A percentile compares a stretch with the other conserved stretches of the same genome.
These are phyloP conservation scores for Brachyhypopomus gauderio DNA, from an alignment of 2,113 vertebrate genomes.

Conservation along the genomic window DNA sequence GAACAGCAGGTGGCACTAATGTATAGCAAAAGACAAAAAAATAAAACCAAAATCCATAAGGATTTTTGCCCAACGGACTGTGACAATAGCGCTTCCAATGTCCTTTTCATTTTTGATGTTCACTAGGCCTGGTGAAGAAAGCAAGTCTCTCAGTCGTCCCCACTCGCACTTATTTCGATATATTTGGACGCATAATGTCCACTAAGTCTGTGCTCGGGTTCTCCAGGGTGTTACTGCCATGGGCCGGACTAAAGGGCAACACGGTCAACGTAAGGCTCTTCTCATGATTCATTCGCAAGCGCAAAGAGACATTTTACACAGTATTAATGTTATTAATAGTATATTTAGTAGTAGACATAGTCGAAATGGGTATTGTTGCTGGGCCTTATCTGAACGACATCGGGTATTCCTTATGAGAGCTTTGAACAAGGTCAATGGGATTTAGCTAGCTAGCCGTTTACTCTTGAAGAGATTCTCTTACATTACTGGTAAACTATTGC, in stretches of 20 bases:
- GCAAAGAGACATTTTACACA: background rate
- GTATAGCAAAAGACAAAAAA: background rate
- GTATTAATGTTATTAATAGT: background rate
- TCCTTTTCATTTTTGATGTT: background rate
- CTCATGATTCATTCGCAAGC: background rate
- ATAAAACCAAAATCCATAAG: background rate
- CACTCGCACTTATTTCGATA: background rate
- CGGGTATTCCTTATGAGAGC: background rate
- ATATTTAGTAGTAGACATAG: background rate
- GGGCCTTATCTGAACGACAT: background rate
- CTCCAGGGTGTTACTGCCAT: constrained; percentile 53
- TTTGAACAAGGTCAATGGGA: constrained; percentile 28
- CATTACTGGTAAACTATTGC: too few species aligned
- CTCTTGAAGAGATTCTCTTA: background rate
- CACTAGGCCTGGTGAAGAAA: background rate
- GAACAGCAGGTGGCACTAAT: constrained; percentile 28
- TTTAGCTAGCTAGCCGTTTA: background rate
- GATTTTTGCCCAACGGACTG: background rate
- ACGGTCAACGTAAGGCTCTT: constrained; percentile 32
- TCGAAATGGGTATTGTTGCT: background rate
- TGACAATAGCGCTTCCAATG: background rate
- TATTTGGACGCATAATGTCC: constrained; percentile 52
- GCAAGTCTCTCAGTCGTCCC: background rate
- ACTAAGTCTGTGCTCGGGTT: constrained; percentile 47
- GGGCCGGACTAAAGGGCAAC: constrained; percentile 34